phyloP scores from a whole-genome alignment of 2,113 vertebrate genomes.

The Albula goreensis region DNA sequence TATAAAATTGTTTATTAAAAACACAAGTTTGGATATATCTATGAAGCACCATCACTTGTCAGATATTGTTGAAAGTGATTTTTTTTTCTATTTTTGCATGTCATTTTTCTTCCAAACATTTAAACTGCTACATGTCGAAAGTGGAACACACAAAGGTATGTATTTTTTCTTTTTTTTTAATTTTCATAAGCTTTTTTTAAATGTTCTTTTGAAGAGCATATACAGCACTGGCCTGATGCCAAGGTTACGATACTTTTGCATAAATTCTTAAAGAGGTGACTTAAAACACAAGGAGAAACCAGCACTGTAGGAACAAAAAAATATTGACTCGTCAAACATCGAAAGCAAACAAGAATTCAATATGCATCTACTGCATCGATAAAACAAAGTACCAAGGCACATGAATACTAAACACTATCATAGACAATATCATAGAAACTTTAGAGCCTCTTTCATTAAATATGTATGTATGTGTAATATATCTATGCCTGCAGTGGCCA shows the following conservation, averaged over 20 bases:
- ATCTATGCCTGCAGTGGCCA: slow-evolving; percentile 56
- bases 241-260: slow-evolving; percentile 51
- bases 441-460: slow-evolving; percentile 62
- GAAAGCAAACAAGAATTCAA: slow-evolving; percentile 60
- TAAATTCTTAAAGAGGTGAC: slow-evolving; percentile 57
- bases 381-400: slow-evolving; percentile 87
- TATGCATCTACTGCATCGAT: slow-evolving; percentile 65
- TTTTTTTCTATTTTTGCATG: slow-evolving; percentile 42
- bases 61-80: slow-evolving; percentile 54
- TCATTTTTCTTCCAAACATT: slow-evolving; percentile 51
- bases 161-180: slow-evolving; percentile 14
- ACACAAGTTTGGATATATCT: slow-evolving; percentile 48
- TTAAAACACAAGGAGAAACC: slow-evolving; percentile 47
- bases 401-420: slow-evolving; percentile 73
- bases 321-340: slow-evolving; percentile 41
- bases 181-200: slow-evolving; percentile 3
- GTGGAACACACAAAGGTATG: slow-evolving; percentile 50
- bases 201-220: slow-evolving; percentile 37
- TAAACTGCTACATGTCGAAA: slow-evolving; percentile 71
- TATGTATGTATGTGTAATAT: slow-evolving; percentile 61
- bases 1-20: slow-evolving; percentile 40
- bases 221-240: slow-evolving; percentile 68
- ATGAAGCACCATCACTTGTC: slow-evolving; percentile 51
- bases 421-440: slow-evolving; percentile 58
- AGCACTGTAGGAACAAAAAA: slow-evolving; percentile 54